A percentile compares a stretch with the other conserved stretches of the same genome.
phyloP scores from a whole-genome alignment of 2,888 invertebrate species.

The Galeruca laticollis region DNA sequence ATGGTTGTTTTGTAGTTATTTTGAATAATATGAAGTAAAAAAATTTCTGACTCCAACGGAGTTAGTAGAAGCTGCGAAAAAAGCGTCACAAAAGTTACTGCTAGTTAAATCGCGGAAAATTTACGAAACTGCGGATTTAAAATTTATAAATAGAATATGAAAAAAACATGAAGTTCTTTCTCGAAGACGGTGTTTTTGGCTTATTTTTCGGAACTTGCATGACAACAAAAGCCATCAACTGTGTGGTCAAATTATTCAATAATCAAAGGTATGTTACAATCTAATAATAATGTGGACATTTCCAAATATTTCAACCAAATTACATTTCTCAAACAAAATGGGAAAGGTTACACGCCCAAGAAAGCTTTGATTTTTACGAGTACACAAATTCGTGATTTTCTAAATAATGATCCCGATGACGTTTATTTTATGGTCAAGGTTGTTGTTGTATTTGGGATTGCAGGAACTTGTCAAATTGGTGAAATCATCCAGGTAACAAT shows the following conservation, averaged over 20 bases:
- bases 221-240: too few relatives aligned
- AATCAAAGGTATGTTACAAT: slow-evolving; percentile 28
- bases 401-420: slow-evolving; percentile 34
- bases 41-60: too few relatives aligned
- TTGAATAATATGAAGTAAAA: too few relatives aligned
- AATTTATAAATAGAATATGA: too few relatives aligned
- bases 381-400: slow-evolving; percentile 39
- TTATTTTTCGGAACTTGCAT: too few relatives aligned
- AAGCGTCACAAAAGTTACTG: too few relatives aligned
- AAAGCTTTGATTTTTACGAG: slow-evolving; percentile 36
- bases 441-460: slow-evolving; percentile 39
- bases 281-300: slow-evolving; percentile 19
- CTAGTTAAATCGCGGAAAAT: too few relatives aligned
- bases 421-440: slow-evolving; percentile 39
- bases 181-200: too few relatives aligned
- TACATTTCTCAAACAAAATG: slow-evolving; percentile 34
- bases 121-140: too few relatives aligned
- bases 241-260: neutral
- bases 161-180: too few relatives aligned
- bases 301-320: slow-evolving; percentile 23
- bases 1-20: too few relatives aligned
- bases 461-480: slow-evolving; percentile 46
- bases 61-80: too few relatives aligned
- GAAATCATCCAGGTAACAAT: slow-evolving; percentile 46
- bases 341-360: slow-evolving; percentile 33